Conservation (phyloP, 1,140 invertebrate species). For the Fopius arisanus region DNA sequence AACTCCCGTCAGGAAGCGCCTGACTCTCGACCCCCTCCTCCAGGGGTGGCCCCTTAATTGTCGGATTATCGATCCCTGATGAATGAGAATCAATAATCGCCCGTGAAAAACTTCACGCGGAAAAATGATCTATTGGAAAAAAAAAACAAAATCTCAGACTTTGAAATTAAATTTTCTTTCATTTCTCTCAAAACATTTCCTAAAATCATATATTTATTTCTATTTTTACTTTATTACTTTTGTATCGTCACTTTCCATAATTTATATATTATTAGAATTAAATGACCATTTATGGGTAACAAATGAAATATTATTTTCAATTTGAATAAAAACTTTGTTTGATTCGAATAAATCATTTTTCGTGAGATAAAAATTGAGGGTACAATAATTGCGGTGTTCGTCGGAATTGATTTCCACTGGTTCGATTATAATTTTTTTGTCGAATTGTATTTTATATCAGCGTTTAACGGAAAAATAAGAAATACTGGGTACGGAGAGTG, state of each 20-base stretch:
- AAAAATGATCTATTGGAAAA: not conserved
- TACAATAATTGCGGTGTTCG: not conserved
- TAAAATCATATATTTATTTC: too few species aligned
- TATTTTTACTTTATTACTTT: too few species aligned
- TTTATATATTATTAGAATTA: too few species aligned
- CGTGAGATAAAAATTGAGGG: too few species aligned
- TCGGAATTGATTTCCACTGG: not conserved
- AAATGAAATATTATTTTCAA: too few species aligned
- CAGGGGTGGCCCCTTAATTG: not conserved
- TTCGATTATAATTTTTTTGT: not conserved
- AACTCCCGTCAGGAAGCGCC: conserved; percentile 1
- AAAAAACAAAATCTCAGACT: too few species aligned
- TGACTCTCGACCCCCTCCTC: not conserved
- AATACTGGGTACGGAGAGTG: not conserved
- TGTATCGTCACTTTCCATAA: too few species aligned
- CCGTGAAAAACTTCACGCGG: not conserved
- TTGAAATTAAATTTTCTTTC: too few species aligned
- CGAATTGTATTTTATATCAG: not conserved
- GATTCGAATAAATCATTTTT: too few species aligned
- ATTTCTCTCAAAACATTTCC: too few species aligned
- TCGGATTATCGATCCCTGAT: not conserved
- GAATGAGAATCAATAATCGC: not conserved
- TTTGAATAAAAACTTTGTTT: too few species aligned
- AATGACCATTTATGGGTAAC: too few species aligned
- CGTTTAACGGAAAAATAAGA: not conserved